phyloP scores from a whole-genome alignment of 2,888 invertebrate genomes.

The Cephus nigrinus region DNA sequence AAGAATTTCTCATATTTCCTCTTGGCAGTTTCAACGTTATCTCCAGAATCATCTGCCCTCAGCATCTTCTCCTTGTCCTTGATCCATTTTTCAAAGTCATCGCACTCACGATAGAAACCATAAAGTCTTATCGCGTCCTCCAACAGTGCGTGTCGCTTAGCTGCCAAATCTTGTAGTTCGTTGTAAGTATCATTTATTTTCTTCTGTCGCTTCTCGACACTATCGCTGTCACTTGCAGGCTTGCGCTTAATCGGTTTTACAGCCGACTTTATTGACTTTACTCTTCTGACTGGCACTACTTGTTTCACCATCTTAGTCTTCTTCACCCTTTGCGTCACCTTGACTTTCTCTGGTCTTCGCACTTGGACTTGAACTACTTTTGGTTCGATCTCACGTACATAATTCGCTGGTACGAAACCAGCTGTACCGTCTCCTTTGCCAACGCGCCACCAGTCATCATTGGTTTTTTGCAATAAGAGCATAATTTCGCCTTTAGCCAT shows the following conservation, averaged over 20 bases:
- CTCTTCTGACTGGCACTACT: conserved; percentile 81
- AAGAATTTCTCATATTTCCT: conserved; percentile 97
- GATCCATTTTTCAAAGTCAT: conserved; percentile 98
- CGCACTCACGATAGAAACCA: conserved; percentile 95
- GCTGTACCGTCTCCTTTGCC: conserved; percentile 90
- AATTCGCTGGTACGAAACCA: conserved; percentile 98
- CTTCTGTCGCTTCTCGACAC: conserved; percentile 83
- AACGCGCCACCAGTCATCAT: conserved; percentile 99
- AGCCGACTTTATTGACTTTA: conserved; percentile 67
- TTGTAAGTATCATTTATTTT: conserved; percentile 85
- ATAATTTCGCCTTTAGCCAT: conserved; percentile 93
- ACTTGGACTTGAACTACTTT: conserved; percentile 84
- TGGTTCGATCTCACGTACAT: conserved; percentile 92
- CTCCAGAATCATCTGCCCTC: conserved; percentile 83
- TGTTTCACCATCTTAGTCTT: conserved; percentile 90
- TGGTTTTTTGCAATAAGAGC: conserved; percentile 93
- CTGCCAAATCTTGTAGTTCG: conserved; percentile 83
- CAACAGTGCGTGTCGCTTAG: conserved; percentile 83
- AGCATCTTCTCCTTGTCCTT: conserved; percentile 93
- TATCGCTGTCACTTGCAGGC: conserved; percentile 74
- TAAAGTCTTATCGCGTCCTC: conserved; percentile 94
- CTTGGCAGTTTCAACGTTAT: conserved; percentile 92
- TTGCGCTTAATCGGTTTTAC: conserved; percentile 60
- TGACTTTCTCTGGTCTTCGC: conserved; percentile 85
- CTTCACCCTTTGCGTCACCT: conserved; percentile 86